Evolutionary conservation across 2,113 vertebrate genomes (phyloP), one percentile per base, ranked within the genome.

Genomic region (Isichthys henryi): DNA sequence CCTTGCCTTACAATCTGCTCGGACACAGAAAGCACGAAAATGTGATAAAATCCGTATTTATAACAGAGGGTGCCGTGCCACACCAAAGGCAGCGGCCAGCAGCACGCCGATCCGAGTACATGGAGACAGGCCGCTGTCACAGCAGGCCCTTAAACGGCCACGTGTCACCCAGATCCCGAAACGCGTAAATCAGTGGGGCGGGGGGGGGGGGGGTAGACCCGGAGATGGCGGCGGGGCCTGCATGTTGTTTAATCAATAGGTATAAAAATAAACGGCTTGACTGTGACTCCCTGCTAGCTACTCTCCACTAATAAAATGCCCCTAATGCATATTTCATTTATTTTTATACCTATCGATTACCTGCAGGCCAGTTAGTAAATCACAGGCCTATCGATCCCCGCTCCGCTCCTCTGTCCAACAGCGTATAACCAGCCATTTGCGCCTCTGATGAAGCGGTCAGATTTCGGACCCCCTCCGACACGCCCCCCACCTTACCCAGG

Each of bases 271-370:
- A 96, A 96, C 95, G 95, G 95, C 95, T 93, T 94, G 94, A 95
- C 95, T 93, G 93, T 95, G 95, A 96, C 96, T 96, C 95, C 95
- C 94, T 92, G 92, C 92, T 94, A 93, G 94, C 93, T 96, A 94
- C 94, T 93, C 90, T 92, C 93, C 94, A 93, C 95, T 96, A 96
- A 96, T 96, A 96, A 96, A 96, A 96, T 95, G 94, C 94, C 94
- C 92, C 95, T 96, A 96, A 96, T 96, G 96, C 96, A 96, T 96
- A 96, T 96, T 96, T 96, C 96, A 96, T 96, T 96, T 96, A 96
- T 95, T 96, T 96, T 96, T 96, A 96, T 96, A 96, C 95, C 94
- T 96, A 96, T 96, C 96, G 96, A 96, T 96, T 96, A 96, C 94
- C 95, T 96, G 95, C 96, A 96, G 94, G 94, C 94, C 95, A 96